Percentiles rank a stretch among this genome's conserved stretches.
Conservation (phyloP, 1,140 invertebrate genomes). For the Parapsyche elsis region DNA sequence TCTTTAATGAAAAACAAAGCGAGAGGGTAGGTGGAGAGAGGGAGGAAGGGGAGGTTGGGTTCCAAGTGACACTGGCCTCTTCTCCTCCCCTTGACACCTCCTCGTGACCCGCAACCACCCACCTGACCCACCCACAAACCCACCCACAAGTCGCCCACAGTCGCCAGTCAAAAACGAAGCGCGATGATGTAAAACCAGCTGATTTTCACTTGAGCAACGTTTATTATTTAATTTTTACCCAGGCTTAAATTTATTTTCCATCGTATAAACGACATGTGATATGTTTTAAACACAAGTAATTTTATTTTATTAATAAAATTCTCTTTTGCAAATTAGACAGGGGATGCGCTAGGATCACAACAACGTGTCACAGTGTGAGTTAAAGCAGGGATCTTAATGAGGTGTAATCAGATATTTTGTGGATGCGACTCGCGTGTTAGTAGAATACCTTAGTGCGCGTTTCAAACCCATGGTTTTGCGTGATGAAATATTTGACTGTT, state of each 20-base stretch:
- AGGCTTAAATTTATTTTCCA: too few relatives aligned
- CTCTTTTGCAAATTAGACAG: too few relatives aligned
- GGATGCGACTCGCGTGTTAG: conserved; percentile 59
- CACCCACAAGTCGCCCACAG: not conserved
- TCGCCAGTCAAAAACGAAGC: not conserved
- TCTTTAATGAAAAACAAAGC: conserved; percentile 57
- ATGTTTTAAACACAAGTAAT: too few relatives aligned
- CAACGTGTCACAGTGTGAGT: too few relatives aligned
- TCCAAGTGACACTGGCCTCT: conserved; percentile 54
- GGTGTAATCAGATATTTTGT: conserved; percentile 68
- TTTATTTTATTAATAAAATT: too few relatives aligned
- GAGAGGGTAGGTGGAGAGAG: conserved; percentile 25
- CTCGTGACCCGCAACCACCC: conserved; percentile 39
- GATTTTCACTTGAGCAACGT: not conserved
- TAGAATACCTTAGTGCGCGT: too few relatives aligned
- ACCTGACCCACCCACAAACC: conserved; percentile 26
- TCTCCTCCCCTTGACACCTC: conserved; percentile 49
- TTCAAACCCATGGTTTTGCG: too few relatives aligned
- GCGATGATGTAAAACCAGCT: conserved; percentile 58
- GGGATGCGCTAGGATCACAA: too few relatives aligned
- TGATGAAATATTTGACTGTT: too few relatives aligned
- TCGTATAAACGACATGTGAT: too few relatives aligned
- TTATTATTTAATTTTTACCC: too few relatives aligned
- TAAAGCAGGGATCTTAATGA: conserved; percentile 62
- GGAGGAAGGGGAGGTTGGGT: conserved; percentile 32